Evolutionary conservation across 2,113 vertebrate species (phyloP), one percentile per base, ranked within the genome.

Genomic region (Scomber colias): DNA sequence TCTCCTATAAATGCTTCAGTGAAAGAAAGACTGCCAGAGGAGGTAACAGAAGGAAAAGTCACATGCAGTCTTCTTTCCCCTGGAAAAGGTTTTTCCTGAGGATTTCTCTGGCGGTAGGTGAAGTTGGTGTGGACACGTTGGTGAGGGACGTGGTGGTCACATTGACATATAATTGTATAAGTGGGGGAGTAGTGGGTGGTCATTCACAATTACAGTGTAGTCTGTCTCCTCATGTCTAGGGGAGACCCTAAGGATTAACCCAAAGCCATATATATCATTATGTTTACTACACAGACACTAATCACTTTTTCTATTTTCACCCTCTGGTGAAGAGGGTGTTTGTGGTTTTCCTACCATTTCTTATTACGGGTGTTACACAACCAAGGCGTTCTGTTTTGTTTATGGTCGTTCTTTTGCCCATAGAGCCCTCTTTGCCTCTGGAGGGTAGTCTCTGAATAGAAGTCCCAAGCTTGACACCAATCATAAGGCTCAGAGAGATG

Each of bases 401-500:
- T 80, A 72, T 71, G 84, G 80, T 83, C 80, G 77, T 83, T 82
- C 71, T 59, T 73, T 77, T 54, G 64, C 83, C 91, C 87, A 51
- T 48, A 69, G 79, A 77, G 85, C 50, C 59, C 73, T 71, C 68
- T 46, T 85, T 70, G 56, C 85, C 92, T 92, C 90, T 74, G 69
- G 84, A 79, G 87, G 73, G 17, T 54, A 65, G 60, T 85, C 90
- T 91, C 57, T 81, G 82, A 90, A 93, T 90, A 93, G 90, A 86
- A 91, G 87, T 91, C 89, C 87, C 89, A 81, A 76, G 85, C 81
- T 66, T 87, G 85, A 93, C 90, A 88, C 81, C 86, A 55, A 72
- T 79, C 78, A 92, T 85, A 74, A 87, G 87, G 66, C 84, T 85
- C 71, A 71, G 77, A 72, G 81, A 87, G 81, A 85, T 56, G 71